These are phyloP conservation scores for Clavelina lepadiformis DNA, from an alignment of 23 tunicate species.

Conservation along the genomic window DNA sequence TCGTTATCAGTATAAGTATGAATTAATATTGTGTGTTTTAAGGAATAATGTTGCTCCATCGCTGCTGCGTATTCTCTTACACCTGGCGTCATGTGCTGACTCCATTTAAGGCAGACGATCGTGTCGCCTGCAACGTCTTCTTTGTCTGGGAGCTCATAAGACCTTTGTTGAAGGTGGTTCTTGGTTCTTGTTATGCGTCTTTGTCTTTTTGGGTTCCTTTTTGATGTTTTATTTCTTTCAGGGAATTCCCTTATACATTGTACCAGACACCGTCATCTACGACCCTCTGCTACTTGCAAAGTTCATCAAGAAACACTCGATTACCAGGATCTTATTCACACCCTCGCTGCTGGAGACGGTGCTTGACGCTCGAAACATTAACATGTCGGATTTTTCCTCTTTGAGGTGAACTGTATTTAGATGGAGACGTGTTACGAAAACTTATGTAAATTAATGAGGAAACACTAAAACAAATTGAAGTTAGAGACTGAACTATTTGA, in stretches of 20 bases:
- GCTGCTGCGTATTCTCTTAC: constrained; percentile 88
- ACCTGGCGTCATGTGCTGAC: constrained; percentile 64
- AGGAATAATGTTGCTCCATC: constrained; percentile 92
- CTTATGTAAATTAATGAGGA: no score
- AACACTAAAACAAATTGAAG: no score
- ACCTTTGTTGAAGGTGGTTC: constrained; percentile 65
- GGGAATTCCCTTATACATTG: constrained; percentile 79
- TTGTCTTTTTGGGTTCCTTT: neutral
- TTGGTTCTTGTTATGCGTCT: neutral
- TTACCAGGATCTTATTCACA: constrained; percentile 78
- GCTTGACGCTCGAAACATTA: constrained; percentile 50
- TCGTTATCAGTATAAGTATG: no score
- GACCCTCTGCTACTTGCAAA: constrained; percentile 65
- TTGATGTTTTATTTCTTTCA: constrained; percentile 3
- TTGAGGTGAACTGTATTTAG: constrained; percentile 32
- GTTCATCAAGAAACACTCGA: constrained; percentile 50
- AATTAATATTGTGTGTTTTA: constrained; percentile 1
- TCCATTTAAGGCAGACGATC: constrained; percentile 55
- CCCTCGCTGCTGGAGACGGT: constrained; percentile 91
- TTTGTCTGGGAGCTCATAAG: constrained; percentile 91
- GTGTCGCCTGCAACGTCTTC: constrained; percentile 92
- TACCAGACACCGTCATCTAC: constrained; percentile 83
- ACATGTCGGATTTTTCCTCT: constrained; percentile 43
- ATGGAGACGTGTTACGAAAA: no score
- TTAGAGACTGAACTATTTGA: no score